Evolutionary conservation across 2,888 invertebrate genomes (phyloP).

Genomic region (Neria commutata): DNA sequence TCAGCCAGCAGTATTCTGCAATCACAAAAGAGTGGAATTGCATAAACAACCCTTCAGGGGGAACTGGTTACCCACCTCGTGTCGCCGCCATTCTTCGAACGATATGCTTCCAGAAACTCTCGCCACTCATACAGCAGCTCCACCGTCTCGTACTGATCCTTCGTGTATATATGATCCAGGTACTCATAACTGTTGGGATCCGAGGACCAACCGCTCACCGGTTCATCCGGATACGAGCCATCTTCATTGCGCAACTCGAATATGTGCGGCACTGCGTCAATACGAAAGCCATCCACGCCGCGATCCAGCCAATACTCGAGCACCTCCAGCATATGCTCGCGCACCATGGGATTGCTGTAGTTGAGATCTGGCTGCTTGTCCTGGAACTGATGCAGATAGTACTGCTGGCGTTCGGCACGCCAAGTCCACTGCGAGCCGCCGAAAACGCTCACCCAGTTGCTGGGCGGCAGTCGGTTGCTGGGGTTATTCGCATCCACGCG

Average conservation of each 20-base stretch:
- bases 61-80: conserved; percentile 43
- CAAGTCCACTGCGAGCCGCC: conserved; percentile 75
- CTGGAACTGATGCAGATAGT: conserved; percentile 71
- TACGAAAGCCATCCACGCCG: conserved; percentile 78
- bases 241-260: conserved; percentile 60
- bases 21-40: conserved; percentile 4
- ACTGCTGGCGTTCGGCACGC: conserved; percentile 68
- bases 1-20: conserved; percentile 68
- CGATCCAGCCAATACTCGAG: conserved; percentile 75
- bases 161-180: conserved; percentile 69
- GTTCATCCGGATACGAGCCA: conserved; percentile 62
- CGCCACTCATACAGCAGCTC: conserved; percentile 67
- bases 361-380: conserved; percentile 81
- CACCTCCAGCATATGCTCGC: conserved; percentile 69
- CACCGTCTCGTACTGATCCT: conserved; percentile 67
- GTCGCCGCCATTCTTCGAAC: conserved; percentile 46
- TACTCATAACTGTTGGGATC: conserved; percentile 66
- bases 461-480: conserved; percentile 36
- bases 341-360: conserved; percentile 71
- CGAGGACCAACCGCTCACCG: conserved; percentile 61
- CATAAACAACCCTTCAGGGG: background rate
- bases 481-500: conserved; percentile 50
- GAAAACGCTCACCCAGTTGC: conserved; percentile 63
- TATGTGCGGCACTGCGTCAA: conserved; percentile 70
- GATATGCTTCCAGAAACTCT: conserved; percentile 63